Evolutionary conservation across 2,113 vertebrate genomes (phyloP).

Genomic region (Platichthys stellatus): DNA sequence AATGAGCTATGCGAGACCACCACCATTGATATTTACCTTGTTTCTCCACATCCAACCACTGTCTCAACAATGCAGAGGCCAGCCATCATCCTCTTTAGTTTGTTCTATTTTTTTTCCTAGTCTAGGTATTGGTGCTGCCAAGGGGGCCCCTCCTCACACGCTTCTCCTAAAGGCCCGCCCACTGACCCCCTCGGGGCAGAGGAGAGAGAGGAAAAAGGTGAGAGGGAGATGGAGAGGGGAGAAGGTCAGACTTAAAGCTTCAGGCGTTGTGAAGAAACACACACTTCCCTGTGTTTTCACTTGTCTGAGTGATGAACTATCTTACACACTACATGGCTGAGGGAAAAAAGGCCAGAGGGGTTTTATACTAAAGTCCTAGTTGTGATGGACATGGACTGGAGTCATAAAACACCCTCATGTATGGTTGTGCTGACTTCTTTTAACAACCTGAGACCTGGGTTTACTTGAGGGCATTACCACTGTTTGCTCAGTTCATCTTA

Average conservation of each 20-base stretch:
- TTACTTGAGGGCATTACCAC: neutral
- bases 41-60: slow-evolving; percentile 69
- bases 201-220: slow-evolving; percentile 56
- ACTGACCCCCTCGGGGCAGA: slow-evolving; percentile 62
- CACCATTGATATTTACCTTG: slow-evolving; percentile 77
- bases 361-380: slow-evolving; percentile 10
- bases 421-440: slow-evolving; percentile 11
- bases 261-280: slow-evolving; percentile 67
- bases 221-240: slow-evolving; percentile 64
- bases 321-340: slow-evolving; percentile 36
- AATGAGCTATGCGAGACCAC: slow-evolving; percentile 81
- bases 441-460: slow-evolving; percentile 19
- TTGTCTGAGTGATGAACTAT: slow-evolving; percentile 76
- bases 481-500: neutral
- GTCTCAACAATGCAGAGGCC: slow-evolving; percentile 72
- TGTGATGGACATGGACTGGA: slow-evolving; percentile 38
- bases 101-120: slow-evolving; percentile 53
- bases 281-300: slow-evolving; percentile 74
- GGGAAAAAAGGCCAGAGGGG: slow-evolving; percentile 1
- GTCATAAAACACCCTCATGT: slow-evolving; percentile 33
- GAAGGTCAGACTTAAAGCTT: slow-evolving; percentile 72
- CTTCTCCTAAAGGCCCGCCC: slow-evolving; percentile 57
- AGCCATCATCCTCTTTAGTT: slow-evolving; percentile 50
- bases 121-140: slow-evolving; percentile 53
- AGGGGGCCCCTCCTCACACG: slow-evolving; percentile 21